These are phyloP conservation scores for Parazoanthus swiftii DNA, from an alignment of 92 coral and sea anemone genomes.

Conservation along the genomic window DNA sequence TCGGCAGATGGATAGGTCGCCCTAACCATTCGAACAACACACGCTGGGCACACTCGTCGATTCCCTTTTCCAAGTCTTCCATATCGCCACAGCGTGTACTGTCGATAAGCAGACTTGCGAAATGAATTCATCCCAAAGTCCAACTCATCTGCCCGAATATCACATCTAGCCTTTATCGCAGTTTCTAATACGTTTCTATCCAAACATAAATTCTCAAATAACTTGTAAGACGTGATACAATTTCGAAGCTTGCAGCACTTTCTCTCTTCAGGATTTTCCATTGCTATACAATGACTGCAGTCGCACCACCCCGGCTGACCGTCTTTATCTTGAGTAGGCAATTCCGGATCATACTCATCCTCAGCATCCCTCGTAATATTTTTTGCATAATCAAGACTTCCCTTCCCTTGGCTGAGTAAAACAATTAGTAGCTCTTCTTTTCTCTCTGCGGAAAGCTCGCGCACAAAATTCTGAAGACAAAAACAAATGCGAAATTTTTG, in stretches of 20 bases:
- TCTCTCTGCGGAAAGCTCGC: conserved; percentile 20
- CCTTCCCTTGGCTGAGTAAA: conserved; percentile 45
- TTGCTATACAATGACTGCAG: conserved; percentile 23
- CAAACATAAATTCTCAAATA: conserved; percentile 39
- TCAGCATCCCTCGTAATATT: conserved; percentile 17
- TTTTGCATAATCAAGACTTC: conserved; percentile 51
- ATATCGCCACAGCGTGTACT: conserved; percentile 47
- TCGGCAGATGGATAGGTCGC: conserved; percentile 46
- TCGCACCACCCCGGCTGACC: conserved; percentile 55
- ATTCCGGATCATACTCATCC: neutral
- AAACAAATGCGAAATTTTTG: neutral
- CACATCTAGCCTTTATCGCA: conserved; percentile 38
- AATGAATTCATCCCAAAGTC: conserved; percentile 40
- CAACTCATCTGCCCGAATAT: conserved; percentile 36
- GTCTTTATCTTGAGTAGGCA: neutral
- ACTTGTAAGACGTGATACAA: conserved; percentile 19
- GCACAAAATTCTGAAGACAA: conserved; percentile 26
- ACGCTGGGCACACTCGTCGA: conserved; percentile 41
- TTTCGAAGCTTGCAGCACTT: conserved; percentile 7
- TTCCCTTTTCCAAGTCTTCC: conserved; percentile 56
- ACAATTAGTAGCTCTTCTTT: conserved; percentile 34
- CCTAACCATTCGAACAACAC: conserved; percentile 45
- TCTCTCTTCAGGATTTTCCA: conserved; percentile 3
- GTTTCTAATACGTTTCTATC: conserved; percentile 40
- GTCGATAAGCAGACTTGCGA: conserved; percentile 44